Conservation (phyloP, 1,140 invertebrate genomes). For the Sweltsa coloradensis region DNA sequence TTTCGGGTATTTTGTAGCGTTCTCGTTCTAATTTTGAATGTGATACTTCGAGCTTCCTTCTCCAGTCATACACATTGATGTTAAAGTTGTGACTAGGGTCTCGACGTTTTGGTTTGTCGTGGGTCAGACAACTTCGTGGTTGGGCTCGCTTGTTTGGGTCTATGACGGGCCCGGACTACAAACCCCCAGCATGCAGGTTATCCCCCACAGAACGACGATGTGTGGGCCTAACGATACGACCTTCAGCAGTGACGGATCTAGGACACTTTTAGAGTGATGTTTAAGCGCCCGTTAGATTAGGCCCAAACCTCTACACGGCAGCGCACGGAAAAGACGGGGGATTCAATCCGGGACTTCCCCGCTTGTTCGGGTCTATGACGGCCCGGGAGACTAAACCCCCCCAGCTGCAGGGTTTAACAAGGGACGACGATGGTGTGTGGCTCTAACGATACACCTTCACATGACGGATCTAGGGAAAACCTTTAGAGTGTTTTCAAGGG, state of each 20-base stretch:
- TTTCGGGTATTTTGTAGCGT: neutral
- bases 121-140: constrained; percentile 69
- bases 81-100: neutral
- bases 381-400: constrained; percentile 71
- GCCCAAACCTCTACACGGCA: too few species aligned
- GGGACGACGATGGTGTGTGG: constrained; percentile 63
- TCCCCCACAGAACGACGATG: constrained; percentile 60
- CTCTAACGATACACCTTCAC: constrained; percentile 65
- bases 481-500: too few species aligned
- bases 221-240: constrained; percentile 65
- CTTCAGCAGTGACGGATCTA: too few species aligned
- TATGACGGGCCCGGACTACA: constrained; percentile 74
- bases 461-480: too few species aligned
- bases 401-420: constrained; percentile 64
- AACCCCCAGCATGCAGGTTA: constrained; percentile 63
- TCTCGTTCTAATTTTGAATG: neutral
- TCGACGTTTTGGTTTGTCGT: constrained; percentile 52
- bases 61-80: neutral
- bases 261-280: too few species aligned
- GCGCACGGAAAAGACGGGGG: too few species aligned
- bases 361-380: constrained; percentile 80
- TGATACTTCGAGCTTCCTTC: neutral
- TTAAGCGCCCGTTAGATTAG: too few species aligned
- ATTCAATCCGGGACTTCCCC: too few species aligned
- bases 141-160: constrained; percentile 81